Percentiles rank a stretch among this genome's conserved stretches.
These are phyloP conservation scores for Argynnis bischoffii DNA, from an alignment of 2,888 invertebrate species.

Conservation along the genomic window DNA sequence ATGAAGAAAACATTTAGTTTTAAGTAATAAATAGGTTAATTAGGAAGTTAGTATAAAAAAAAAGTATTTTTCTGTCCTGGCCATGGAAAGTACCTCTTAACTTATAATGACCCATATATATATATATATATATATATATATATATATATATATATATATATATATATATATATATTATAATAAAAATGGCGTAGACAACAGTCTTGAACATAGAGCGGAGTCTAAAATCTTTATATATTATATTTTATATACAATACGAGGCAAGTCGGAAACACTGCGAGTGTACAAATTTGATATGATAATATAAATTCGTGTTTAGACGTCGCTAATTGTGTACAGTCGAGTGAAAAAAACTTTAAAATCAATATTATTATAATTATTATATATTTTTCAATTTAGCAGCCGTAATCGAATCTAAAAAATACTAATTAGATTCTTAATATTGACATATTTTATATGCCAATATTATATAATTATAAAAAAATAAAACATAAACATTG, in stretches of 20 bases:
- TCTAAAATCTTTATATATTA: constrained; percentile 33
- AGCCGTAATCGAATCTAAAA: not conserved
- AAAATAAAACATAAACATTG: too few species aligned
- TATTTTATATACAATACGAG: constrained; percentile 36
- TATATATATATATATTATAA: constrained; percentile 33
- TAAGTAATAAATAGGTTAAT: too few species aligned
- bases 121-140: too few species aligned
- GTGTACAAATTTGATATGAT: constrained; percentile 75
- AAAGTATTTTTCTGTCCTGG: too few species aligned
- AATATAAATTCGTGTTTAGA: constrained; percentile 63
- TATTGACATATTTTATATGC: not conserved
- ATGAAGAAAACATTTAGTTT: too few species aligned
- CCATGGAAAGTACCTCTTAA: too few species aligned
- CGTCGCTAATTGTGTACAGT: constrained; percentile 36
- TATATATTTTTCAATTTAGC: too few species aligned
- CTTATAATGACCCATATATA: too few species aligned
- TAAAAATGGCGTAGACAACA: constrained; percentile 58
- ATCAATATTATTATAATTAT: not conserved
- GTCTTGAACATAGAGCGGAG: constrained; percentile 53
- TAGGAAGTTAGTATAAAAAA: too few species aligned
- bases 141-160: too few species aligned
- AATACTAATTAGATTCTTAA: not conserved
- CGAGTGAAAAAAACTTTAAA: constrained; percentile 37
- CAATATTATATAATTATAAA: not conserved
- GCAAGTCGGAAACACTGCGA: constrained; percentile 29